Evolutionary conservation across 2,797 vertebrate genomes (phyloP).

Genomic region (Muscicapa comitata): DNA sequence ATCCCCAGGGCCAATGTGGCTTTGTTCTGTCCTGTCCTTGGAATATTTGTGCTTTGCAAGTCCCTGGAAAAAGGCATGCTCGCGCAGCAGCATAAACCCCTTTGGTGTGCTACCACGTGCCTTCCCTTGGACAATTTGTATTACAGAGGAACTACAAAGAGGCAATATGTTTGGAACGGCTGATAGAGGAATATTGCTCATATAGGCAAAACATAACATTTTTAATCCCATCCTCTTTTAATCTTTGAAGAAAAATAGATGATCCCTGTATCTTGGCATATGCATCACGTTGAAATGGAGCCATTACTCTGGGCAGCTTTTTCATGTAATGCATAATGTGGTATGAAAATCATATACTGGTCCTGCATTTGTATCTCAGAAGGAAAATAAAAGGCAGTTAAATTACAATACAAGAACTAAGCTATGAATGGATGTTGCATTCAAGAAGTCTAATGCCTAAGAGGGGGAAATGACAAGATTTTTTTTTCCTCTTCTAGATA

Average conservation of each 20-base stretch:
- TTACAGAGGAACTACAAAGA: not conserved
- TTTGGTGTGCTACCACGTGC: not conserved
- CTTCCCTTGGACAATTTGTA: not conserved
- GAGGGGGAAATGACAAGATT: not conserved
- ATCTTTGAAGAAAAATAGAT: constrained; percentile 53
- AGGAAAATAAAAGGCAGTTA: constrained; percentile 58
- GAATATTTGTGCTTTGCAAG: not conserved
- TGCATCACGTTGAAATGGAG: not conserved
- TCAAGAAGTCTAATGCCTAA: constrained; percentile 26
- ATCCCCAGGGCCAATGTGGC: not conserved
- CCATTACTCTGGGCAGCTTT: constrained; percentile 28
- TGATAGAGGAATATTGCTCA: constrained; percentile 27
- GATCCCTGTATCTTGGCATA: constrained; percentile 1
- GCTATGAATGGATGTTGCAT: constrained; percentile 19
- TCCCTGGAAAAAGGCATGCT: not conserved
- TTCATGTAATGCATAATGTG: not conserved
- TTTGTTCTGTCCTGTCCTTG: not conserved
- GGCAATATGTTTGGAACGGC: not conserved
- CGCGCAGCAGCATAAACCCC: not conserved
- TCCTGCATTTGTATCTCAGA: not conserved
- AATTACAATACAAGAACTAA: constrained; percentile 43
- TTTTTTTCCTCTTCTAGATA: not conserved
- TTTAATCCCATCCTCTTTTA: constrained; percentile 34
- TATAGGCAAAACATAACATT: constrained; percentile 19
- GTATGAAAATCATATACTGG: constrained; percentile 8